Conservation (phyloP, 2,797 vertebrate species). For the Melanotaenia boesemani region DNA sequence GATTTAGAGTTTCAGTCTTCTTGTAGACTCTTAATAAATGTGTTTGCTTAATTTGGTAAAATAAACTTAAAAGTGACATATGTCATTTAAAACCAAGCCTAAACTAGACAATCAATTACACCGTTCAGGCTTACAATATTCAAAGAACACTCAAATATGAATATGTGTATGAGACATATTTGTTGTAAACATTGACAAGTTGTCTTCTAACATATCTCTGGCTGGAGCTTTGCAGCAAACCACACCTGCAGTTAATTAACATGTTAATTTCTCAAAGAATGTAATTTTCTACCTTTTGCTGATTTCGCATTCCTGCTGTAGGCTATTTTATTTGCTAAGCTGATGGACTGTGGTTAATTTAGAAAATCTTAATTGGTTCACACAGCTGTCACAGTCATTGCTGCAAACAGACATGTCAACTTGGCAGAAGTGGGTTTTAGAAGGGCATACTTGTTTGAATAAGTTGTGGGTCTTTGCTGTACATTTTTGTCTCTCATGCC, state of each 20-base stretch:
- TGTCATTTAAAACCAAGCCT: background rate
- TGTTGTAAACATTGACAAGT: background rate
- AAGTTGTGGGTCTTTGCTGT: background rate
- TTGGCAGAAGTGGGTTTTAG: background rate
- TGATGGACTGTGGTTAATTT: conserved; percentile 9
- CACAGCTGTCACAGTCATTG: background rate
- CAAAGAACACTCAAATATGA: background rate
- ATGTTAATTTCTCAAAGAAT: conserved; percentile 7
- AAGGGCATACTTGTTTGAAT: background rate
- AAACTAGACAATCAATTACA: background rate
- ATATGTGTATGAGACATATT: background rate
- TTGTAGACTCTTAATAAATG: background rate
- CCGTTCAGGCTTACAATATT: background rate
- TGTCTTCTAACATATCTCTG: conserved; percentile 11
- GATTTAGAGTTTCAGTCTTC: background rate
- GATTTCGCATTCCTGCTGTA: conserved; percentile 3
- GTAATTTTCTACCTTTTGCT: conserved; percentile 19
- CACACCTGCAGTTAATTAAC: conserved; percentile 13
- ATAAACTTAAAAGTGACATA: background rate
- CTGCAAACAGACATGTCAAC: conserved; percentile 2
- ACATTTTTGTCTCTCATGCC: background rate
- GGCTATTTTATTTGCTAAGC: conserved; percentile 1
- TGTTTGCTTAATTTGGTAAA: background rate
- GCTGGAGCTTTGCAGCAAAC: background rate
- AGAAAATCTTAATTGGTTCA: background rate